Percentiles rank a stretch among this genome's conserved stretches.
phyloP scores from a whole-genome alignment of 1,140 invertebrate species.

The Leptinotarsa texana region DNA sequence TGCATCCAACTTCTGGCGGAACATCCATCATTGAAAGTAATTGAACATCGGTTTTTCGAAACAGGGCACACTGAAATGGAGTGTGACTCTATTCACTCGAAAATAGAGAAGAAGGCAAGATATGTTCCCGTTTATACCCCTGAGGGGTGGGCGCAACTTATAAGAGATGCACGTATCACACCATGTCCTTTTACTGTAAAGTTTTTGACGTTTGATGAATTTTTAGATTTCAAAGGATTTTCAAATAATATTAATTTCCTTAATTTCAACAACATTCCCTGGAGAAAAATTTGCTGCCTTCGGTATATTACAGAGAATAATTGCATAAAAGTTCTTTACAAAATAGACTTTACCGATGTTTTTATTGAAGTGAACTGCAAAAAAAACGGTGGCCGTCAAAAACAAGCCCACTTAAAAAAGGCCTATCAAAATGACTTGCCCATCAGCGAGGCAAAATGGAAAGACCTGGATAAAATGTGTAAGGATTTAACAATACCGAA shows the following conservation, averaged over 20 bases:
- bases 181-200: slow-evolving; percentile 11
- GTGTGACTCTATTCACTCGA: slow-evolving; percentile 24
- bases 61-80: slow-evolving; percentile 22
- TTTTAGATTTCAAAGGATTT: slow-evolving; percentile 39
- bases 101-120: slow-evolving; percentile 29
- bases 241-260: no score
- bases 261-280: no score
- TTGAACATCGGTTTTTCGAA: slow-evolving; percentile 21
- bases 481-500: slow-evolving; percentile 30
- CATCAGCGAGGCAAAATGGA: slow-evolving; percentile 17
- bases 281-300: no score
- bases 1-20: slow-evolving; percentile 29
- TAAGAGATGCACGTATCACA: slow-evolving; percentile 13
- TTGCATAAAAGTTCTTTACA: slow-evolving; percentile 38
- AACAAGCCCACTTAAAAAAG: neutral
- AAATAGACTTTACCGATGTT: slow-evolving; percentile 26
- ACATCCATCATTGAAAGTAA: slow-evolving; percentile 47
- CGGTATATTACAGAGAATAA: slow-evolving; percentile 30
- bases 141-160: slow-evolving; percentile 22
- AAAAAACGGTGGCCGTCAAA: no score
- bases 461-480: slow-evolving; percentile 32
- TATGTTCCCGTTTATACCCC: slow-evolving; percentile 19
- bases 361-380: neutral
- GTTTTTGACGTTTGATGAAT: slow-evolving; percentile 9
- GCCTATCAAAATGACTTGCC: slow-evolving; percentile 15